phyloP scores from a whole-genome alignment of 2,113 vertebrate genomes.

The Esox niger region DNA sequence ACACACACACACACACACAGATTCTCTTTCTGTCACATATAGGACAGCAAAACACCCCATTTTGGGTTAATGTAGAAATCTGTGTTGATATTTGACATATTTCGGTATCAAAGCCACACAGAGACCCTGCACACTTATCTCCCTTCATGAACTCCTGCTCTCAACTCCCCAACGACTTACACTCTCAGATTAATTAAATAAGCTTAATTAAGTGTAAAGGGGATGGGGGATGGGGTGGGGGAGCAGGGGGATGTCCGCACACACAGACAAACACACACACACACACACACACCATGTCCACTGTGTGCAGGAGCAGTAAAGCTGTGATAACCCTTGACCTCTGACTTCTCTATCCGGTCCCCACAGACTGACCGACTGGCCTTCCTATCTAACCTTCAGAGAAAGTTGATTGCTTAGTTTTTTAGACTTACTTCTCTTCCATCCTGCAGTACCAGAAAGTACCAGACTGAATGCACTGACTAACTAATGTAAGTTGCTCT shows the following conservation, averaged over 20 bases:
- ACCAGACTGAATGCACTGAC: not conserved
- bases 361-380: constrained; percentile 17
- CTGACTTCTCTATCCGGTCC: constrained; percentile 42
- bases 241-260: not conserved
- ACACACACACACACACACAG: not conserved
- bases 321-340: not conserved
- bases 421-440: not conserved
- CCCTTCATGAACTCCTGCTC: constrained; percentile 23
- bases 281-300: not conserved
- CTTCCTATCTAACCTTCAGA: not conserved
- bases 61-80: too few species aligned
- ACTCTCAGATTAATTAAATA: constrained; percentile 64
- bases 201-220: constrained; percentile 61
- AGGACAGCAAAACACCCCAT: too few species aligned
- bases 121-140: not conserved
- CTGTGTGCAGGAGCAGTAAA: not conserved
- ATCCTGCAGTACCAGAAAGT: too few species aligned
- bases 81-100: too few species aligned
- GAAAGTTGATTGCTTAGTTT: not conserved
- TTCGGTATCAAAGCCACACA: not conserved
- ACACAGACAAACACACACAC: too few species aligned
- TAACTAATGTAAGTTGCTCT: too few species aligned
- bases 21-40: not conserved
- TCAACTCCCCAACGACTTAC: constrained; percentile 49
- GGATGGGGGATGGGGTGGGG: too few species aligned